Conservation (phyloP, 2,797 vertebrate species). For the Sternarchorhynchus goeldii region DNA sequence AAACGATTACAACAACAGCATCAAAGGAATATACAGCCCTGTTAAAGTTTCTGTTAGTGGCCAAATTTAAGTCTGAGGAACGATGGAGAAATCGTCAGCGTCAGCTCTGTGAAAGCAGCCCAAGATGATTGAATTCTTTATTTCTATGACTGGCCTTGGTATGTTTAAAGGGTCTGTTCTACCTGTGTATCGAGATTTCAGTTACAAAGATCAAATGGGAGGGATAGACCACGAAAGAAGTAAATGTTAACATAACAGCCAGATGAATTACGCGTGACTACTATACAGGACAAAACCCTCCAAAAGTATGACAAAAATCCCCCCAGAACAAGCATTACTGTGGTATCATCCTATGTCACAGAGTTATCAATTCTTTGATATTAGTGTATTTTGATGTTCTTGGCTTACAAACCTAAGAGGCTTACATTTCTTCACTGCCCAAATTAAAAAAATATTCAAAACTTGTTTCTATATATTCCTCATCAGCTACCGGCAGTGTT, state of each 20-base stretch:
- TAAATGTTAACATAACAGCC: conserved; percentile 26
- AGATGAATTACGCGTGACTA: conserved; percentile 18
- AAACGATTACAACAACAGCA: not conserved
- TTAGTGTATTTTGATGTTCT: no score
- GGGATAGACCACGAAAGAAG: conserved; percentile 31
- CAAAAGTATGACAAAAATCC: no score
- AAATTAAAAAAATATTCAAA: no score
- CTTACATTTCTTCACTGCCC: no score
- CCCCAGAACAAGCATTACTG: no score
- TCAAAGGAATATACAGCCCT: not conserved
- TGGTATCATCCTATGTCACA: no score
- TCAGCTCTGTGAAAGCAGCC: conserved; percentile 26
- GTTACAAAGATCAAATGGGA: conserved; percentile 35
- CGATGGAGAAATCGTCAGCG: conserved; percentile 8
- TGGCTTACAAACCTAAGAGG: no score
- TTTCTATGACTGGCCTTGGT: conserved; percentile 24
- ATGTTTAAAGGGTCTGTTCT: conserved; percentile 16
- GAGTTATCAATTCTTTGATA: no score
- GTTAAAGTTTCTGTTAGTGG: not conserved
- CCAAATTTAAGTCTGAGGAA: conserved; percentile 24
- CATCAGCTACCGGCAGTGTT: no score
- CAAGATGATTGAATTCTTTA: conserved; percentile 35
- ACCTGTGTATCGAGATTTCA: conserved; percentile 29
- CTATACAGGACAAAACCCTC: no score
- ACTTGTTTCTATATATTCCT: no score